Evolutionary conservation across 2,113 vertebrate genomes (phyloP), one percentile per base, ranked within the genome.

Genomic region (Recurvirostra avosetta): DNA sequence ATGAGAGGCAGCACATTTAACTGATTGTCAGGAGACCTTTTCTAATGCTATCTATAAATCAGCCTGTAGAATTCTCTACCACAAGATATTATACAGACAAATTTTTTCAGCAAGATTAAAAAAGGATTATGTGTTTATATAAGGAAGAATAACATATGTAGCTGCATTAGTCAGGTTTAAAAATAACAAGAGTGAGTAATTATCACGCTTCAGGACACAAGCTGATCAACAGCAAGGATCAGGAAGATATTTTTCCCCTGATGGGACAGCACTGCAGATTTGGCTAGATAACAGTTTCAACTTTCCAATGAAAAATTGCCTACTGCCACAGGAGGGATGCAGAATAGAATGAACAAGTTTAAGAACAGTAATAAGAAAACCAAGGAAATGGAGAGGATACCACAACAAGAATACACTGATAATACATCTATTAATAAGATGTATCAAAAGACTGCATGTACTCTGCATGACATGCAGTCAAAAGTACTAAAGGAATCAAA

Each of bases 91-190:
- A 92, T 32, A 83, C 17, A 41, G 56, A 86, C 85, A 79, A 61
- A 3, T 56, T 86, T 96, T 97, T 97, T 84, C 82, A 71, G 86
- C 62, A 90, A 95, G 95, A 96, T 97, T 97, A 94, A 96, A 96
- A 97, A 95, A 87, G 84, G 93, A 95, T 96, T 95, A 96, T 53
- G 86, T 80, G 88, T 96, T 96, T 94, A 96, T 96, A 77, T 96
- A 97, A 96, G 91, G 85, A 95, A 94, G 91, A 95, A 96, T 83
- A 97, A 93, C 96, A 95, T 96, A 96, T 96, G 95, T 94, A 96
- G 91, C 86, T 92, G 94, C 90, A 95, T 97, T 96, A 97, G 94
- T 96, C 89, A 97, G 91, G 91, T 97, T 97, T 94, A 94, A 97
- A 96, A 97, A 97, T 95, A 97, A 94, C 90, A 92, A 71, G 90